phyloP scores from a whole-genome alignment of 2,888 invertebrate genomes.

The Nymphalis polychloros region DNA sequence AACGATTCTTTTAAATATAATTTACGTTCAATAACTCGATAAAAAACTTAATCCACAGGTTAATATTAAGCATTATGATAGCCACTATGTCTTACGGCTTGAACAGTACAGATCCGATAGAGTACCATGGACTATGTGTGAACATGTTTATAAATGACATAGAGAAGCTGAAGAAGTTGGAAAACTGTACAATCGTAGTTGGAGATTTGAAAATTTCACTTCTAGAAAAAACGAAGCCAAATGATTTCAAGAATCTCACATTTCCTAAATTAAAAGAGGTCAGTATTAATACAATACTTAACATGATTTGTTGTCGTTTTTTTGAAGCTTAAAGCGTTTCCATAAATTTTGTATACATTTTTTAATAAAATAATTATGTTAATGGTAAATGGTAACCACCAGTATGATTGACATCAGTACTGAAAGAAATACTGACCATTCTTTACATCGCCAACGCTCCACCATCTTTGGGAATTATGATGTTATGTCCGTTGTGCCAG shows the following conservation, averaged over 20 bases:
- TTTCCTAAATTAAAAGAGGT: constrained; percentile 89
- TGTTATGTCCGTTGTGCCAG: too few relatives aligned
- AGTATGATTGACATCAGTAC: too few relatives aligned
- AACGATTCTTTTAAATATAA: too few relatives aligned
- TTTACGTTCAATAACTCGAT: too few relatives aligned
- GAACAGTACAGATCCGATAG: constrained; percentile 28
- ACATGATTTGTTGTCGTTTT: too few relatives aligned
- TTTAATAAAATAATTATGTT: too few relatives aligned
- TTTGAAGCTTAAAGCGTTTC: too few relatives aligned
- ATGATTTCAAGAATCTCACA: constrained; percentile 75
- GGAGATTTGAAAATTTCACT: constrained; percentile 89
- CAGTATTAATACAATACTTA: neutral
- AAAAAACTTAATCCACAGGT: constrained; percentile 24
- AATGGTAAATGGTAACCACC: too few relatives aligned
- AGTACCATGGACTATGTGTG: constrained; percentile 52
- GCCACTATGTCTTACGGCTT: constrained; percentile 12
- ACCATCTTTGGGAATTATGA: too few relatives aligned
- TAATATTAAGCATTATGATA: constrained; percentile 16
- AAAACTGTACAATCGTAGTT: constrained; percentile 84
- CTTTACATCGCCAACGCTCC: too few relatives aligned
- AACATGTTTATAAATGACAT: constrained; percentile 46
- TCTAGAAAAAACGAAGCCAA: constrained; percentile 76
- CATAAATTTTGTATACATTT: too few relatives aligned
- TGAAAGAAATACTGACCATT: too few relatives aligned
- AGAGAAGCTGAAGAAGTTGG: constrained; percentile 44